phyloP scores from a whole-genome alignment of 2,113 vertebrate genomes.

The Sinocyclocheilus rhinocerous region DNA sequence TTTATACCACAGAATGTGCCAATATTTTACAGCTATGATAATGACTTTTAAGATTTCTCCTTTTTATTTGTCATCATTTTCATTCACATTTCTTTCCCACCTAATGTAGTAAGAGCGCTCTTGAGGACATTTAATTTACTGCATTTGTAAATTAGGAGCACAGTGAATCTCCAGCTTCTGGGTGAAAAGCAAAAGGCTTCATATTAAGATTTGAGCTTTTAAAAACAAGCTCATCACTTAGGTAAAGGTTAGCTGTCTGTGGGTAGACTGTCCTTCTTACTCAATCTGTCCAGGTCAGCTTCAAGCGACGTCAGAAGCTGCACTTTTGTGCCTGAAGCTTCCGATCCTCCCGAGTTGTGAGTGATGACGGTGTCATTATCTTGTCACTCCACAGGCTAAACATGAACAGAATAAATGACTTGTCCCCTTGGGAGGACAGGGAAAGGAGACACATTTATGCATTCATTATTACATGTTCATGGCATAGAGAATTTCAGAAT shows the following conservation, averaged over 20 bases:
- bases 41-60: constrained; percentile 13
- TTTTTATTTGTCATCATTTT: background rate
- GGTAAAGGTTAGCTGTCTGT: background rate
- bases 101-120: background rate
- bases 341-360: background rate
- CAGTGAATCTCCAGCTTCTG: background rate
- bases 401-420: constrained; percentile 30
- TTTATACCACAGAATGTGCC: background rate
- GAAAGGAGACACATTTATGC: background rate
- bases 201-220: background rate
- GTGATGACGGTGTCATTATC: constrained; percentile 28
- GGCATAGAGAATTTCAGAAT: background rate
- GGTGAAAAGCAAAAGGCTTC: background rate
- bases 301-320: background rate
- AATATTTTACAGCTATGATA: constrained; percentile 15
- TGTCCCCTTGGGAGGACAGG: constrained; percentile 2
- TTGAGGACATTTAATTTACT: constrained; percentile 9
- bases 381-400: constrained; percentile 19
- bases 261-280: background rate
- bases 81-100: constrained; percentile 3
- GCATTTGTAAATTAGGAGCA: constrained; percentile 14
- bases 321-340: background rate
- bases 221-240: background rate
- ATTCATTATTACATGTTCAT: background rate
- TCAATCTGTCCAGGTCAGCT: constrained; percentile 2